Evolutionary conservation across 2,113 vertebrate genomes (phyloP).

Genomic region (Oryzias javanicus): DNA sequence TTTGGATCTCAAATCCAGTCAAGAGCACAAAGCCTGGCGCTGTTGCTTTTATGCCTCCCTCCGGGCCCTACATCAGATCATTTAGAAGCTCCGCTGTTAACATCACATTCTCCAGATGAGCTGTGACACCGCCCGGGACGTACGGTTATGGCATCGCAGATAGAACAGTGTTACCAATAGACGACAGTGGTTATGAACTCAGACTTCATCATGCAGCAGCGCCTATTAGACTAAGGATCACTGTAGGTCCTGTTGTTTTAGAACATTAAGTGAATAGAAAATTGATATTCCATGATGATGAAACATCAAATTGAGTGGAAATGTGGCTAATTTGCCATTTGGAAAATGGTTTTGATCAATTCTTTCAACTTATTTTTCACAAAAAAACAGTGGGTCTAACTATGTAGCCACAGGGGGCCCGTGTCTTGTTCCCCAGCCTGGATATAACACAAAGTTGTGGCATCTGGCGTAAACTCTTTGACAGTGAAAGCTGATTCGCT

Average conservation of each 20-base stretch:
- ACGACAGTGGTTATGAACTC: slow-evolving; percentile 1
- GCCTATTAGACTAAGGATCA: neutral
- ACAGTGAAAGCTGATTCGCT: no score
- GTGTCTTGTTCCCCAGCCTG: no score
- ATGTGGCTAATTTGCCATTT: no score
- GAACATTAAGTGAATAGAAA: no score
- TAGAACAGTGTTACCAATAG: slow-evolving; percentile 20
- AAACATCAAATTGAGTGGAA: no score
- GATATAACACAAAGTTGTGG: no score
- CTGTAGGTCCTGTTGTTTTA: neutral
- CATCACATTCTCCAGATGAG: slow-evolving; percentile 32
- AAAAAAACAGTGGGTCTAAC: no score
- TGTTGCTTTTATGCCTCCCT: slow-evolving; percentile 21
- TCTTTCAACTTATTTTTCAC: no score
- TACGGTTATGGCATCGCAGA: neutral
- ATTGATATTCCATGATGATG: no score
- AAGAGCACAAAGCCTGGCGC: slow-evolving; percentile 22
- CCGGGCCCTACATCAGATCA: slow-evolving; percentile 23
- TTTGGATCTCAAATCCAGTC: slow-evolving; percentile 34
- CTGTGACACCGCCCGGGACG: slow-evolving; percentile 2
- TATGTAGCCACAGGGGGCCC: no score
- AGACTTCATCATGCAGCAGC: neutral
- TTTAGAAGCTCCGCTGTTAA: slow-evolving; percentile 21
- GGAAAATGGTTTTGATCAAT: no score
- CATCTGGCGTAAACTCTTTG: no score